A percentile compares a stretch with the other conserved stretches of the same genome.
Conservation (phyloP, 2,888 invertebrate species). For the Choristoneura rosaceana region DNA sequence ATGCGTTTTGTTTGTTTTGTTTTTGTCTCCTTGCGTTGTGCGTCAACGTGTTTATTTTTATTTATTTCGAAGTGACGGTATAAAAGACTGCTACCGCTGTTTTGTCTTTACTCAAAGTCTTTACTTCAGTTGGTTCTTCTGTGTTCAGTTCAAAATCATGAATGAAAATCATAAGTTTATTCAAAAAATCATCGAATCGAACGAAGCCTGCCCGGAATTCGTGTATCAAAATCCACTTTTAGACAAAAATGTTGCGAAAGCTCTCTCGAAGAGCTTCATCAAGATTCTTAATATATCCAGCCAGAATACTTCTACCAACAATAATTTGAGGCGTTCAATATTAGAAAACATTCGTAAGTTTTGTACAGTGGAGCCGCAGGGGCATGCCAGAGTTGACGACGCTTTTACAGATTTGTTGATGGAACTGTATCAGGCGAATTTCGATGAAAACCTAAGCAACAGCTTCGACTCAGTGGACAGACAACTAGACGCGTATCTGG, state of each 20-base stretch:
- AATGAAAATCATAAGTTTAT: slow-evolving; percentile 57
- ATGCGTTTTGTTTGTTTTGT: too few relatives aligned
- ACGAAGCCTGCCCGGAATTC: slow-evolving; percentile 62
- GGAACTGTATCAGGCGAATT: slow-evolving; percentile 57
- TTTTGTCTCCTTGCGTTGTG: too few relatives aligned
- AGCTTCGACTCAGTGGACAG: slow-evolving; percentile 50
- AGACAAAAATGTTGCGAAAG: slow-evolving; percentile 66
- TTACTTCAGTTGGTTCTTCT: not conserved
- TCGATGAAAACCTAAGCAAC: slow-evolving; percentile 42
- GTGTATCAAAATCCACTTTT: slow-evolving; percentile 69
- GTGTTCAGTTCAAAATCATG: not conserved
- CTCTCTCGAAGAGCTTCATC: slow-evolving; percentile 70
- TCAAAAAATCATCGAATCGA: slow-evolving; percentile 67
- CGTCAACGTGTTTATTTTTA: too few relatives aligned
- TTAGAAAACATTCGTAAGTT: slow-evolving; percentile 68
- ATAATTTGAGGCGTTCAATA: slow-evolving; percentile 63
- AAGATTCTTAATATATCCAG: slow-evolving; percentile 65
- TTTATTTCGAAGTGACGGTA: too few relatives aligned
- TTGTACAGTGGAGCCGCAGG: slow-evolving; percentile 64
- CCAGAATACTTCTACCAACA: slow-evolving; percentile 61
- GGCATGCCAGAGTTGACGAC: slow-evolving; percentile 65
- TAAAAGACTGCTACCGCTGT: too few relatives aligned
- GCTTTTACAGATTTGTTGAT: slow-evolving; percentile 57
- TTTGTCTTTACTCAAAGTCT: not conserved
- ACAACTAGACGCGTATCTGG: slow-evolving; percentile 66